Percentiles rank a stretch among this genome's conserved stretches.
phyloP scores from a whole-genome alignment of 2,113 vertebrate genomes.

The Vidua chalybeata region DNA sequence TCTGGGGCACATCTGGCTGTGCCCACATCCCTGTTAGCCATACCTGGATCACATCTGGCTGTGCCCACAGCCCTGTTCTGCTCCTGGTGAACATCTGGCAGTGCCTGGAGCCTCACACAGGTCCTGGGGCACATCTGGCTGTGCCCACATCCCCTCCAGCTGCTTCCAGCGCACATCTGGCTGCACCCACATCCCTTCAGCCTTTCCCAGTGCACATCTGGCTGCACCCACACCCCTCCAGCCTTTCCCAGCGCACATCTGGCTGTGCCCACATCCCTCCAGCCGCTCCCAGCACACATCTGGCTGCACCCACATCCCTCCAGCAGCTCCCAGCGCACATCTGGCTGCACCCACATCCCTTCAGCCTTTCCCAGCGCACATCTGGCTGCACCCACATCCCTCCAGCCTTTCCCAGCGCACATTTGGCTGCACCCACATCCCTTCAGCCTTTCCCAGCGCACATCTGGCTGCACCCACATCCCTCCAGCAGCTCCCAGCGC shows the following conservation, averaged over 20 bases:
- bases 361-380: background rate
- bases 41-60: background rate
- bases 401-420: fast-evolving
- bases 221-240: background rate
- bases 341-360: background rate
- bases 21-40: background rate
- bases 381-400: background rate
- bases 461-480: background rate
- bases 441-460: fast-evolving
- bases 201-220: background rate
- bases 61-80: background rate
- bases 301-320: background rate
- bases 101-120: background rate
- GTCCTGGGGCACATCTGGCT: background rate
- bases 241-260: fast-evolving
- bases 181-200: background rate
- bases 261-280: background rate
- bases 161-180: fast-evolving
- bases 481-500: background rate
- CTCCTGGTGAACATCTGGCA: background rate
- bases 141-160: background rate
- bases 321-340: background rate
- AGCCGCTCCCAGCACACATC: fast-evolving
- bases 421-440: background rate
- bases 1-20: background rate